Base-by-base conservation (phyloP, 1,140 invertebrate genomes). In the Drosophila chauvacae region DNA sequence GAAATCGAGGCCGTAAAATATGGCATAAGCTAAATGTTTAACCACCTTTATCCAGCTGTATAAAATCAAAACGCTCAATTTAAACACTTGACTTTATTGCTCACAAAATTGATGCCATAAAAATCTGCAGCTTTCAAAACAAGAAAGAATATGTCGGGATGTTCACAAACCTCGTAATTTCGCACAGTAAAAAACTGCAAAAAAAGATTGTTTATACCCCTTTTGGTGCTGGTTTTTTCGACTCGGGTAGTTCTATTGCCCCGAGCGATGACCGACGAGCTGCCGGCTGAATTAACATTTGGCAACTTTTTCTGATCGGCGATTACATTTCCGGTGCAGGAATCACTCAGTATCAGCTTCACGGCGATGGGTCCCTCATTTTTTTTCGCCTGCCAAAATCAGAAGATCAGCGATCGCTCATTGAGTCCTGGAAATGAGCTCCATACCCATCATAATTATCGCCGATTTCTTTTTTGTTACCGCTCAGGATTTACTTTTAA, bases 301-400 rank as follows among this genome's bases (percentile, higher is more conserved):
- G 74, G 77, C 69, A 81, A 74, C 76, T 78, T 78, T 83, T 88
- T 88, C 33, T 72, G 72, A 11, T 79, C 50, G 63, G 47, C 51
- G 73, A 58, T 84, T 85, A 90, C 85, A 90, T 90, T 90, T 90
- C 85, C 85, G 85, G 85, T 80, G 81, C 57, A 57, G 45, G 61
- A 79, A 68, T 81, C 81, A 50, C 77, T 79, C 72, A 39, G 68
- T 72, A 90, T 7, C 30, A 30, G 7, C 30, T 30, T 78, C 80
- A 70, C 71, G 74, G 77, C 42, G 77, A 80, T 86, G 53, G 72
- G 66, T 45, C 45, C 81, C 64, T 59, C 64, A 70, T 76, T 55
- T 59, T 77, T 69, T 51, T 51, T 48, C 35, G 50, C 41, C 65
- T 59, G 56, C 69, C 48, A 59, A 64, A 84, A 69, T 68, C 58